Evolutionary conservation across 1,140 invertebrate species (phyloP).

Genomic region (Dryas iulia): DNA sequence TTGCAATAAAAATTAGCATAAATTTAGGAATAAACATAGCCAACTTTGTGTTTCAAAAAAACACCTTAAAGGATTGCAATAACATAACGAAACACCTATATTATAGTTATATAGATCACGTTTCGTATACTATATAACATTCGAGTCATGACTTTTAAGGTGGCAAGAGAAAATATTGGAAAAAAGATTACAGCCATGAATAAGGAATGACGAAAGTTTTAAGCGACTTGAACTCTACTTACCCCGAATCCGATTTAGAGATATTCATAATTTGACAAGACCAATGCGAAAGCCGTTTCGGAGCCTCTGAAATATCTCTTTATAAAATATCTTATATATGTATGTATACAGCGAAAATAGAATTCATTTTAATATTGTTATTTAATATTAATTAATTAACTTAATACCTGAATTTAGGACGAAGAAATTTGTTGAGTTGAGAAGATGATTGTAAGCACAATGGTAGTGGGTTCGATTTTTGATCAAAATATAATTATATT

Average conservation of each 20-base stretch:
- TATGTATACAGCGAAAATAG: neutral
- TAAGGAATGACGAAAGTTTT: constrained; percentile 21
- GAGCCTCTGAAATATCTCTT: neutral
- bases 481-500: no score
- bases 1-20: no score
- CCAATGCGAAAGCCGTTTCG: neutral
- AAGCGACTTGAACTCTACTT: constrained; percentile 22
- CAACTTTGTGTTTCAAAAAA: no score
- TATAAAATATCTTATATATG: neutral
- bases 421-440: no score
- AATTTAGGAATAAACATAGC: no score
- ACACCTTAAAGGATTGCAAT: no score
- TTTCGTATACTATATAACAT: neutral
- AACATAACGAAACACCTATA: no score
- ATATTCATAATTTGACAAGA: constrained; percentile 27
- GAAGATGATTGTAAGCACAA: no score
- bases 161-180: constrained; percentile 19
- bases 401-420: no score
- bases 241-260: constrained; percentile 14
- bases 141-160: neutral
- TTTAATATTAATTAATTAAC: no score
- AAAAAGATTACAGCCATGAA: constrained; percentile 27
- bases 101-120: no score
- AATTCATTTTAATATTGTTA: neutral
- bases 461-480: neutral